Evolutionary conservation across 2,113 vertebrate species (phyloP).

Genomic region (Gracilinanus agilis): DNA sequence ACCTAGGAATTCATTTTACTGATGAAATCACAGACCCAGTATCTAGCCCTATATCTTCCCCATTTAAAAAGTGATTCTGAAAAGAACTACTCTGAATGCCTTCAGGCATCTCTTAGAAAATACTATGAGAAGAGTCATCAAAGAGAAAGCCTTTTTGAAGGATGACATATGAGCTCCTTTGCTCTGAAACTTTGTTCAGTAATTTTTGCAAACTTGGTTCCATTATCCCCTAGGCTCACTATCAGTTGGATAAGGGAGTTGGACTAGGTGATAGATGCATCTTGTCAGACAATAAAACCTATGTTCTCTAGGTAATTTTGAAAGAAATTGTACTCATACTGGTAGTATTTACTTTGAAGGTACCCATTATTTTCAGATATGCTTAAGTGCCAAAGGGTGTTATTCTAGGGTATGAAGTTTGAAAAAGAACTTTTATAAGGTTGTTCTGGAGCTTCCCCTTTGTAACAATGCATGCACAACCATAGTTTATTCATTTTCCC

Average conservation of each 20-base stretch:
- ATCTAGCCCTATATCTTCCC: constrained; percentile 2
- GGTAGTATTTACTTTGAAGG: neutral
- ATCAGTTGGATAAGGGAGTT: neutral
- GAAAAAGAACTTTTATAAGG: neutral
- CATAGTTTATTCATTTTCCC: neutral
- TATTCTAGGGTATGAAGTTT: constrained; percentile 18
- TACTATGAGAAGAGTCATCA: neutral
- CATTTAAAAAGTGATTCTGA: neutral
- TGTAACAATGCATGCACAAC: neutral
- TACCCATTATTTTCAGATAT: neutral
- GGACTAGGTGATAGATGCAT: neutral
- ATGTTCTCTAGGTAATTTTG: neutral
- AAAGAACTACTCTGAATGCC: constrained; percentile 13
- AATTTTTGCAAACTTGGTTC: neutral
- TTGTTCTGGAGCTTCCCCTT: neutral
- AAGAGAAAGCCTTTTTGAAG: constrained; percentile 7
- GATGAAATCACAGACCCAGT: neutral
- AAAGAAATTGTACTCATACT: neutral
- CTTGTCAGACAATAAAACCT: neutral
- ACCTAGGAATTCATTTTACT: neutral
- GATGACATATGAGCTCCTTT: neutral
- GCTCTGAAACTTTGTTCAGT: neutral
- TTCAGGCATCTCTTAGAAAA: constrained; percentile 22
- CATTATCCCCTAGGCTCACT: neutral
- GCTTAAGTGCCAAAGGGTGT: neutral